Conservation (phyloP, 2,888 invertebrate genomes). For the Ametastegia equiseti region DNA sequence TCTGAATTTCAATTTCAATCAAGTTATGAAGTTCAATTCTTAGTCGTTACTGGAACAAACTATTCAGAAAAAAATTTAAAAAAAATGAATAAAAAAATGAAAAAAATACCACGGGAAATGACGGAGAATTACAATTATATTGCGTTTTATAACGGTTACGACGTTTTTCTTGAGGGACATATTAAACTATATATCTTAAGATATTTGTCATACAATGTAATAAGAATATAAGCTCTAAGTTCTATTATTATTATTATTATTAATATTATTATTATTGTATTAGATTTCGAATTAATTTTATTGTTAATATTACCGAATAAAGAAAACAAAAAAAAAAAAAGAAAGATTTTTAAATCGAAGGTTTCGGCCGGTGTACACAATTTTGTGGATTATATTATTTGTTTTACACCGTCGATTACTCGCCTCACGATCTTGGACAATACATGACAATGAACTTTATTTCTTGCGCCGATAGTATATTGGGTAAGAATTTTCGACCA, state of each 20-base stretch:
- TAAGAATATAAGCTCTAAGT: slow-evolving; percentile 29
- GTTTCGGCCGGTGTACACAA: not conserved
- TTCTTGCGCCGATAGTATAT: no score
- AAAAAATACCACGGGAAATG: not conserved
- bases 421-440: no score
- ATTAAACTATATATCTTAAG: not conserved
- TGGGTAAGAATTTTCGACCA: no score
- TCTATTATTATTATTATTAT: slow-evolving; percentile 20
- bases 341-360: not conserved
- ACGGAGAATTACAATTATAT: not conserved
- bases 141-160: not conserved
- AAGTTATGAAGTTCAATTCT: no score
- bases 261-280: not conserved
- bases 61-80: no score
- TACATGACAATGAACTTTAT: no score
- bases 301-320: not conserved
- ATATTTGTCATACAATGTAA: slow-evolving; percentile 6
- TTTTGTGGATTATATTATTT: no score
- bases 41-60: no score
- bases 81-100: no score
- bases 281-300: slow-evolving; percentile 14
- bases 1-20: no score
- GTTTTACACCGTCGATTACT: not conserved
- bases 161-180: not conserved
- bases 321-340: not conserved